phyloP scores from a whole-genome alignment of 2,113 vertebrate species.

The Okapia johnstoni region DNA sequence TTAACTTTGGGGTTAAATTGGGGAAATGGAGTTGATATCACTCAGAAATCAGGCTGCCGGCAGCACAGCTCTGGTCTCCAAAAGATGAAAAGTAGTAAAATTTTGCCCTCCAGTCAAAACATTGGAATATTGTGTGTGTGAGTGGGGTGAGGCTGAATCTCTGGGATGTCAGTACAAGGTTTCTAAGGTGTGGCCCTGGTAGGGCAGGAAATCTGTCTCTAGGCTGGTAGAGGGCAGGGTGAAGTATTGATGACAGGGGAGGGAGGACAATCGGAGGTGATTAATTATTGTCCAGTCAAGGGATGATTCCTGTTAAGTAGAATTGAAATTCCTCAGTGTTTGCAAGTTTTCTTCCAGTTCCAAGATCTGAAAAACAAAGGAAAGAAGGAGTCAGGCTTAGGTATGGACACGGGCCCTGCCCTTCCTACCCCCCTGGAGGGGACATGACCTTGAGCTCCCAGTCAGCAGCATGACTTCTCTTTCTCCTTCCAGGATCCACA shows the following conservation, averaged over 20 bases:
- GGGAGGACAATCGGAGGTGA: neutral
- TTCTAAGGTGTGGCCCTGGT: constrained; percentile 36
- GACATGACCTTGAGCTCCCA: neutral
- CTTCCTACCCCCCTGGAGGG: neutral
- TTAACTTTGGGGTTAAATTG: constrained; percentile 62
- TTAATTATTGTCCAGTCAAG: constrained; percentile 56
- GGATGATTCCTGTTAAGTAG: constrained; percentile 83
- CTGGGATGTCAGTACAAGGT: constrained; percentile 9
- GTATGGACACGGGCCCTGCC: neutral
- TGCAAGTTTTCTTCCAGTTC: constrained; percentile 90
- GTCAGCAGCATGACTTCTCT: neutral
- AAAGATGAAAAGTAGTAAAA: constrained; percentile 53
- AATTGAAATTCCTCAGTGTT: constrained; percentile 89
- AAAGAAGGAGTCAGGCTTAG: neutral
- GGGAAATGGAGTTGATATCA: constrained; percentile 43
- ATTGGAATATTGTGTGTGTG: neutral
- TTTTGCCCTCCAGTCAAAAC: constrained; percentile 50
- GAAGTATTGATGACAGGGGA: constrained; percentile 41
- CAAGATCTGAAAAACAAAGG: constrained; percentile 78
- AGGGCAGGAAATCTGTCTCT: constrained; percentile 66
- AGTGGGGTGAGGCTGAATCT: constrained; percentile 20
- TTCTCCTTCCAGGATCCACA: neutral
- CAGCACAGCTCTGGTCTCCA: constrained; percentile 53
- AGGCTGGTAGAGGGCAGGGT: constrained; percentile 52
- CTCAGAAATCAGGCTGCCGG: constrained; percentile 65